Base-by-base conservation (phyloP, 1,140 invertebrate genomes). In the Linepithema humile region DNA sequence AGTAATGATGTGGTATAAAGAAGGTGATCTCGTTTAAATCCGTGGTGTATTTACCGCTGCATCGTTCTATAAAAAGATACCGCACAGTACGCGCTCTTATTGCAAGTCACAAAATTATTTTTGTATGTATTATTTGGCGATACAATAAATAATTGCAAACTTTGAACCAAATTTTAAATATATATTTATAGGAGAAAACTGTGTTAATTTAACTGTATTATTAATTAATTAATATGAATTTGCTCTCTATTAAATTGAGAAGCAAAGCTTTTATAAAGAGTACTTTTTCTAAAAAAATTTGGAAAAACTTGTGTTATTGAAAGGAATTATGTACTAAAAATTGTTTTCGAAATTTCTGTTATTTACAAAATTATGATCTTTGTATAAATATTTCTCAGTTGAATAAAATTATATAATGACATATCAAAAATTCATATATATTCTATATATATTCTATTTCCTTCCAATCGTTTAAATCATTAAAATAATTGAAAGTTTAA, bases 61-160 rank as follows among this genome's bases (percentile, higher is more conserved):
- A 69, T 40, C 35, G 45, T 40, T 62, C 75, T 80, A 80, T 69
- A 80, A 80, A 80, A 80, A 80, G 75, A 80, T 80, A 0, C 45
- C 35, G 38, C n/a, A 3, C 45, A 20, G 12, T 65, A 60, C 32
- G 48, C 64, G 35, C 35, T 80, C 38, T 70, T 70, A 20, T 10
- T 80, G 23, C 35, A 43, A 80, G 75, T 80, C 64, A 55, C 35
- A 35, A 80, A 69, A 80, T 70, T 69, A 57, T 80, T 80, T 80
- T 69, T 3, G 67, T 32, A 43, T 15, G n/a, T 67, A 80, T 69
- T 69, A 20, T 70, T 40, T 26, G 10, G 23, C 35, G 32, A 29
- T 69, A 50, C 15, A 80, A 29, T 3, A 15, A 80, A 78, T 70
- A n/a, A n/a, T n/a, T n/a, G n/a, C 32, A 9, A 77, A 0, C n/a